Conservation (phyloP, 2,797 vertebrate genomes). For the Acanthurus tractus region DNA sequence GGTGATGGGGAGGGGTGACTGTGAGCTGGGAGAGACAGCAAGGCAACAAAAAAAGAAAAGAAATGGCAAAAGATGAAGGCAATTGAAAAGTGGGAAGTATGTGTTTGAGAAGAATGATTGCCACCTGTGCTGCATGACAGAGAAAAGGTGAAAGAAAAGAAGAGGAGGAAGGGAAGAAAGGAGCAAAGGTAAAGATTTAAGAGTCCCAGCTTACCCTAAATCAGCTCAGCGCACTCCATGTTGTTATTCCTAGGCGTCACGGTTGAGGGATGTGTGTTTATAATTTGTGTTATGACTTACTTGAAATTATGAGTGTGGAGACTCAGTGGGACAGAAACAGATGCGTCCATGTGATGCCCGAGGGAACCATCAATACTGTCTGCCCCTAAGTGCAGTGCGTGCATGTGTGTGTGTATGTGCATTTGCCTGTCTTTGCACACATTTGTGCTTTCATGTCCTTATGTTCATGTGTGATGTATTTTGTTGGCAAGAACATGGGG, state of each 20-base stretch:
- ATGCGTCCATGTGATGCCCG: constrained; percentile 80
- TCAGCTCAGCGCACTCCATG: constrained; percentile 81
- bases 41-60: background rate
- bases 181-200: constrained; percentile 81
- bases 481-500: constrained; percentile 59
- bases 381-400: constrained; percentile 63
- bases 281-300: constrained; percentile 88
- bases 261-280: constrained; percentile 87
- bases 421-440: constrained; percentile 39
- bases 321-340: constrained; percentile 85
- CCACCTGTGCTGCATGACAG: constrained; percentile 66
- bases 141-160: constrained; percentile 29
- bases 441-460: constrained; percentile 64
- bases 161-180: constrained; percentile 55
- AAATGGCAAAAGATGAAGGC: constrained; percentile 42
- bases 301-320: constrained; percentile 84
- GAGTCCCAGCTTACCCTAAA: constrained; percentile 81
- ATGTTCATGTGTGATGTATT: constrained; percentile 64
- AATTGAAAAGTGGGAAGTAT: constrained; percentile 30
- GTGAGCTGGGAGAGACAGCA: background rate
- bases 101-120: constrained; percentile 63
- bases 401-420: constrained; percentile 48
- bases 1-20: background rate
- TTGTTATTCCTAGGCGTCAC: constrained; percentile 85
- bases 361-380: constrained; percentile 82